Conservation (phyloP, 2,888 invertebrate species). For the Mesochorus sp. region DNA sequence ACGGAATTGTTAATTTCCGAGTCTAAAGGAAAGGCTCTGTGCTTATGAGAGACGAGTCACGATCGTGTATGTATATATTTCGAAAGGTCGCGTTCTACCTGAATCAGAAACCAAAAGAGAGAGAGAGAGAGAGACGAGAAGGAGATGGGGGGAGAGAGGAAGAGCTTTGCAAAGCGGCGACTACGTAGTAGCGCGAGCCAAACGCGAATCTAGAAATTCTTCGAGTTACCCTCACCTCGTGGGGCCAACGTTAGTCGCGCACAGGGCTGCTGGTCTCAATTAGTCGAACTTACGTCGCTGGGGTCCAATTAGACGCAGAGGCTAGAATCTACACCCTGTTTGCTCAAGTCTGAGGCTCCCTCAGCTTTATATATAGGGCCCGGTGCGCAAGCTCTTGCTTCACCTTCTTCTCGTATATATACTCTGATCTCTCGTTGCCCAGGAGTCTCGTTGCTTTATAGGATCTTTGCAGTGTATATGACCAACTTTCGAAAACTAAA, state of each 20-base stretch:
- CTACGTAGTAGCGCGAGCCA: slow-evolving; percentile 66
- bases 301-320: slow-evolving; percentile 82
- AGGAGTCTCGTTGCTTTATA: slow-evolving; percentile 32
- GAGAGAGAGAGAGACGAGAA: slow-evolving; percentile 14
- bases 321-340: slow-evolving; percentile 77
- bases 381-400: slow-evolving; percentile 29
- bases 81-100: background rate
- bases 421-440: slow-evolving; percentile 12
- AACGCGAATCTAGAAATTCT: slow-evolving; percentile 57
- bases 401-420: background rate
- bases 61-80: background rate
- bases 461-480: slow-evolving; percentile 20
- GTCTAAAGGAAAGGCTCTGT: background rate
- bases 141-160: slow-evolving; percentile 3
- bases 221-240: slow-evolving; percentile 66
- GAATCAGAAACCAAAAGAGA: background rate
- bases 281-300: slow-evolving; percentile 82
- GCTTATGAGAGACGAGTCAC: slow-evolving; percentile 20
- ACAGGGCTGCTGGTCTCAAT: slow-evolving; percentile 79
- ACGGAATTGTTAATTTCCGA: slow-evolving; percentile 44
- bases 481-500: too few species aligned
- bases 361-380: too few species aligned
- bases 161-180: slow-evolving; percentile 48
- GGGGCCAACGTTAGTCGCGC: slow-evolving; percentile 35
- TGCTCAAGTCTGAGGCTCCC: slow-evolving; percentile 78